phyloP scores from a whole-genome alignment of 2,888 invertebrate genomes.

The Nomada flava region DNA sequence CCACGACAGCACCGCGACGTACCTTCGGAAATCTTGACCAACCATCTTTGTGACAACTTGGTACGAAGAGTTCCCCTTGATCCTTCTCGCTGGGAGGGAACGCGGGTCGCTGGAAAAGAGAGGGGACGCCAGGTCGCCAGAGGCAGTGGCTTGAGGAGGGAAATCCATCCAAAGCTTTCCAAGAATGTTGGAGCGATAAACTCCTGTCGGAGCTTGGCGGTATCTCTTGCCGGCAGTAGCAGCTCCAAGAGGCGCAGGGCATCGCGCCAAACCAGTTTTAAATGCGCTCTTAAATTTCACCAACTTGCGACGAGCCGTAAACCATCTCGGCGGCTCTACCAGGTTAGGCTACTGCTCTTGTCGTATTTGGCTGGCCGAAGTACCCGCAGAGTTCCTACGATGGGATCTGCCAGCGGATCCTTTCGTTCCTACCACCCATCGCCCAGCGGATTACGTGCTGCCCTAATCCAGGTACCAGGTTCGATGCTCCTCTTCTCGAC shows the following conservation, averaged over 20 bases:
- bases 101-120: constrained; percentile 39
- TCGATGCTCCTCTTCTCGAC: constrained; percentile 61
- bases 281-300: constrained; percentile 84
- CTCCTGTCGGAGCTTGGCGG: constrained; percentile 80
- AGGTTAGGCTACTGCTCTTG: constrained; percentile 80
- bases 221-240: constrained; percentile 80
- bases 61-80: constrained; percentile 59
- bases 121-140: constrained; percentile 48
- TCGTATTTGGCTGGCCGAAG: constrained; percentile 77
- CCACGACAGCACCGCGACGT: constrained; percentile 37
- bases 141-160: constrained; percentile 74
- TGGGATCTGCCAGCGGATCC: constrained; percentile 74
- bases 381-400: constrained; percentile 78
- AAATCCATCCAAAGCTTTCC: constrained; percentile 83
- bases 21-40: constrained; percentile 71
- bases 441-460: constrained; percentile 73
- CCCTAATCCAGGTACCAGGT: constrained; percentile 72
- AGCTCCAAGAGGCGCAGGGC: constrained; percentile 81
- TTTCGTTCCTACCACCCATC: constrained; percentile 70
- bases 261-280: constrained; percentile 84
- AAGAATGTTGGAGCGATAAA: constrained; percentile 83
- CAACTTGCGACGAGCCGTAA: constrained; percentile 83
- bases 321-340: constrained; percentile 81
- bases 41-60: constrained; percentile 71
- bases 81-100: constrained; percentile 49